These are phyloP conservation scores for Orchestia grillus DNA, from an alignment of 1,140 invertebrate genomes.

Conservation along the genomic window DNA sequence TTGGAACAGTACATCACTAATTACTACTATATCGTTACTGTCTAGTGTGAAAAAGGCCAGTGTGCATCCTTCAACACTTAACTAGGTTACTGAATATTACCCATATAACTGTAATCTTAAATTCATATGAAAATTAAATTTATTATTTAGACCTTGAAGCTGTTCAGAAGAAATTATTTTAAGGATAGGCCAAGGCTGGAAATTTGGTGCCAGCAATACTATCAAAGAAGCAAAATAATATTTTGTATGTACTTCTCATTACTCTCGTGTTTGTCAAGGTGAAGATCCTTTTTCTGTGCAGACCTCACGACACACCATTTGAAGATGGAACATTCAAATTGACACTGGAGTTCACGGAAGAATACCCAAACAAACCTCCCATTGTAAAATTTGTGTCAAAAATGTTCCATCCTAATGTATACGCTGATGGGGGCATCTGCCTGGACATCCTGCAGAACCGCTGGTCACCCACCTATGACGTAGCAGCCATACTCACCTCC, in stretches of 20 bases:
- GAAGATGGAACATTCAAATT: constrained; percentile 82
- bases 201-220: too few species aligned
- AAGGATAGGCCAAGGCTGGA: too few species aligned
- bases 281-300: constrained; percentile 63
- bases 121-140: too few species aligned
- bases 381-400: constrained; percentile 79
- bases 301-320: constrained; percentile 81
- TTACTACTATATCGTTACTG: too few species aligned
- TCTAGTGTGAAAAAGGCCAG: too few species aligned
- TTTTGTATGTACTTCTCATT: neutral
- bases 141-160: too few species aligned
- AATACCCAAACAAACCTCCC: constrained; percentile 81
- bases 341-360: constrained; percentile 80
- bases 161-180: too few species aligned
- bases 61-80: too few species aligned
- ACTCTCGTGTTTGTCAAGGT: neutral
- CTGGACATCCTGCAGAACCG: constrained; percentile 80
- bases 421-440: constrained; percentile 81
- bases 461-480: constrained; percentile 79
- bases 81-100: too few species aligned
- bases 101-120: too few species aligned
- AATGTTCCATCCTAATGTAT: constrained; percentile 82
- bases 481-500: constrained; percentile 79
- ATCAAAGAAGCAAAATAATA: too few species aligned
- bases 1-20: too few species aligned